phyloP scores from a whole-genome alignment of 2,113 vertebrate genomes.

The Atlantisia rogersi region DNA sequence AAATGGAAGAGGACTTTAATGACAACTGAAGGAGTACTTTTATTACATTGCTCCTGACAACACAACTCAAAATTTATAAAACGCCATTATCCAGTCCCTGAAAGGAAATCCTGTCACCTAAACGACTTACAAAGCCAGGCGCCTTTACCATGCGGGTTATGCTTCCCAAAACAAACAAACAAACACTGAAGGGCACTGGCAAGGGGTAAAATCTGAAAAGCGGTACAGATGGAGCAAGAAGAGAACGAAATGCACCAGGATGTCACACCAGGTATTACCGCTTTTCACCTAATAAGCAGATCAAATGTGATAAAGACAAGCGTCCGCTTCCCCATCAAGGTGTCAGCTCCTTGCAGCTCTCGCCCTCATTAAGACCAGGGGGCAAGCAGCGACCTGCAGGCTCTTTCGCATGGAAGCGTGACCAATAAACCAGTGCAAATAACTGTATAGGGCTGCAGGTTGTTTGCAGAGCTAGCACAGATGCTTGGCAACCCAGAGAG shows the following conservation, averaged over 20 bases:
- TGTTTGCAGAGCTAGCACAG: conserved; percentile 45
- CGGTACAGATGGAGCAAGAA: neutral
- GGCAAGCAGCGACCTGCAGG: neutral
- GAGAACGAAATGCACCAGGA: neutral
- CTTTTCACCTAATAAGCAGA: neutral
- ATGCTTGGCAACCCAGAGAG: conserved; percentile 47
- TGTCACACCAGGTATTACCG: neutral
- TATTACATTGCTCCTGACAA: neutral
- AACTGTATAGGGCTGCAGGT: conserved; percentile 36
- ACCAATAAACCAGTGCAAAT: conserved; percentile 53
- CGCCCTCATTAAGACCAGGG: neutral
- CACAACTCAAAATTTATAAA: neutral
- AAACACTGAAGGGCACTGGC: neutral
- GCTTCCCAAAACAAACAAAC: neutral
- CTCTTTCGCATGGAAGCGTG: neutral
- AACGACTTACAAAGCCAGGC: neutral
- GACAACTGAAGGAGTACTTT: neutral
- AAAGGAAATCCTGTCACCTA: neutral
- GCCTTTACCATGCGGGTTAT: neutral
- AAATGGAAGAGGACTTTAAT: neutral
- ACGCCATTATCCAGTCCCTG: neutral
- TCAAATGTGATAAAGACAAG: neutral
- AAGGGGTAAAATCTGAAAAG: neutral
- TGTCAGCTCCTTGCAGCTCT: neutral
- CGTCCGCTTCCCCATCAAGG: neutral